Evolutionary conservation across 2,888 invertebrate species (phyloP), one percentile per base, ranked within the genome.

Genomic region (Heliconius hortense): DNA sequence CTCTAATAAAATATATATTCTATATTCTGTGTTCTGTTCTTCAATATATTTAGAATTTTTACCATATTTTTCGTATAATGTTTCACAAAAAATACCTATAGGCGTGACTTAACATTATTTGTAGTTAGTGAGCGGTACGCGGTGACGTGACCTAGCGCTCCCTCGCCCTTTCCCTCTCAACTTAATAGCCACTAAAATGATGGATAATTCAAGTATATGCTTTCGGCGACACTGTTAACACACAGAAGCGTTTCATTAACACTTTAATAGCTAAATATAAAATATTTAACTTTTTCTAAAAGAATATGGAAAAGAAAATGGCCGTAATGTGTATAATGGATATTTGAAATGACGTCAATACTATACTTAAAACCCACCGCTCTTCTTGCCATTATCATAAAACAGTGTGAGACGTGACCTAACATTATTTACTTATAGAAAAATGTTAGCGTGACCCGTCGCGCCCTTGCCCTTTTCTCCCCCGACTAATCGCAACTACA

Each of bases 131-230:
- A 79, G 70, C 80, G 83, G 81, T 87, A 81, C 85, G 64, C 80
- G 83, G 81, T 88, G 82, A 85, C 90, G 91, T 91, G 91, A 89
- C 90, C 87, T 81, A 86, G 81, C 89, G 88, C 89, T 84, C 89
- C 90, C 88, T 86, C 79, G 83, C 84, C 87, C 85, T 78, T 84
- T 87, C 85, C 83, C 84, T 82, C 85, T 86, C 83, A 83, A 84
- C 84, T 82, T 92, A 92, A 91, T 90, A 87, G 89, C 86, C 84
- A 82, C 84, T 85, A 82, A 85, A 87, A 89, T 92, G 92, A 92
- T 91, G 89, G 90, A 91, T 91, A 82, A 85, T 85, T 82, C 80
- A 82, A 85, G 83, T 85, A 85, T 84, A 80, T 84, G 80, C 86
- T 85, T 84, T 82, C 83, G 82, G 82, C 80, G 83, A 80, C 82